Evolutionary conservation across 2,888 invertebrate genomes (phyloP).

Genomic region (Dugesia japonica): DNA sequence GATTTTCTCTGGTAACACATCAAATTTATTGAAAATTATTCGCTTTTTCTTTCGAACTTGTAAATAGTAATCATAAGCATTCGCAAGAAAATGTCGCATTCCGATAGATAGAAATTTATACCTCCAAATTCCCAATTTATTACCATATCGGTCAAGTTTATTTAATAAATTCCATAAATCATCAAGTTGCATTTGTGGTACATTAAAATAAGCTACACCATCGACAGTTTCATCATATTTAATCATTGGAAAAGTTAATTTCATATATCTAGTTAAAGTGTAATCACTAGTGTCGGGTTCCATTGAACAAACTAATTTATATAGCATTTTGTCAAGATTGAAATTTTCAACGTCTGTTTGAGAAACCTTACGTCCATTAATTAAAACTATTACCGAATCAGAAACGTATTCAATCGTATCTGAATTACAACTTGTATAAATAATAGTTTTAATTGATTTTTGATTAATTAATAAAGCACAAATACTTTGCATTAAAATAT

Average conservation of each 20-base stretch:
- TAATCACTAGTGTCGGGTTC: slow-evolving; percentile 10
- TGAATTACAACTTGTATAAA: neutral
- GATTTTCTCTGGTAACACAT: neutral
- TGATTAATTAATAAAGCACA: neutral
- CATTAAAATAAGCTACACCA: neutral
- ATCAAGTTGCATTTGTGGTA: neutral
- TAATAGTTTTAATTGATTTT: neutral
- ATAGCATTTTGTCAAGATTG: neutral
- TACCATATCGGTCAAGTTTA: neutral
- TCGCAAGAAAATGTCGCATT: neutral
- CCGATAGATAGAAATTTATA: neutral
- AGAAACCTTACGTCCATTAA: neutral
- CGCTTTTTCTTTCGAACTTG: neutral
- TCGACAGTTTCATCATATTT: neutral
- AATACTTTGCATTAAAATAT: neutral
- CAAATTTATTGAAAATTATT: neutral
- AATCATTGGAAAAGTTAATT: neutral
- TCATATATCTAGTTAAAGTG: slow-evolving; percentile 14
- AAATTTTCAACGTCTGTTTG: neutral
- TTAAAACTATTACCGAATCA: neutral
- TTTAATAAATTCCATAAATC: neutral
- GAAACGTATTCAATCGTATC: slow-evolving; percentile 2
- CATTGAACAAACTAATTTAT: slow-evolving; percentile 13
- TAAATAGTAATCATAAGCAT: neutral
- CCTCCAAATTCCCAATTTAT: neutral